A percentile compares a stretch with the other conserved stretches of the same genome.
phyloP scores from a whole-genome alignment of 2,113 vertebrate genomes.

The Thamnophis sirtalis region DNA sequence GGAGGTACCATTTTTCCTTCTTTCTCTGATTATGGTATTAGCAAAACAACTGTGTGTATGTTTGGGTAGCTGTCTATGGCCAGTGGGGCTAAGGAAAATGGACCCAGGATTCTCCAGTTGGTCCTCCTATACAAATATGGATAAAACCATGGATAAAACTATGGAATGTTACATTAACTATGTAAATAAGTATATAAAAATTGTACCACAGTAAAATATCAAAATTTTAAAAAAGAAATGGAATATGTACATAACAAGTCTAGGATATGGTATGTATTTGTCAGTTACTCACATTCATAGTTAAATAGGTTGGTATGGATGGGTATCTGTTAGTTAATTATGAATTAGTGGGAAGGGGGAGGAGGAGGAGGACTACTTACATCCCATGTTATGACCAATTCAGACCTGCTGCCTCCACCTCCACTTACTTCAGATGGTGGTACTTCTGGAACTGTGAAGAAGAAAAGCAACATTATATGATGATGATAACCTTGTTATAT shows the following conservation, averaged over 20 bases:
- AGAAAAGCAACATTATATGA: slow-evolving; percentile 43
- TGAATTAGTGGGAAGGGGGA: slow-evolving; percentile 2
- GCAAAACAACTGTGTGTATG: neutral
- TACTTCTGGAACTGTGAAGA: slow-evolving; percentile 82
- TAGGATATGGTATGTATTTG: neutral
- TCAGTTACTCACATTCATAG: neutral
- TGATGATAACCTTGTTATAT: slow-evolving; percentile 15
- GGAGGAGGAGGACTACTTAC: slow-evolving; percentile 75
- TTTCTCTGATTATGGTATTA: neutral
- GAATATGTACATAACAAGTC: neutral
- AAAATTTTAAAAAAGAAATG: neutral
- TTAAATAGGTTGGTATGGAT: neutral
- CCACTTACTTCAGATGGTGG: slow-evolving; percentile 91
- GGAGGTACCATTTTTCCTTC: neutral
- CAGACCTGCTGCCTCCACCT: slow-evolving; percentile 93
- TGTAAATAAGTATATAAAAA: neutral
- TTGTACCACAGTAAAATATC: neutral
- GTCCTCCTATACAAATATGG: neutral
- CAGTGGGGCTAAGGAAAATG: neutral
- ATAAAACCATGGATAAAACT: neutral
- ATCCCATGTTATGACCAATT: slow-evolving; percentile 98
- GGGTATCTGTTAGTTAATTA: slow-evolving; percentile 28
- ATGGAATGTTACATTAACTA: neutral
- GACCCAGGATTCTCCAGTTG: neutral
- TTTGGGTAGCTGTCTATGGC: neutral